Conservation (phyloP, 1,140 invertebrate genomes). For the Phymorhynchus buccinoides region DNA sequence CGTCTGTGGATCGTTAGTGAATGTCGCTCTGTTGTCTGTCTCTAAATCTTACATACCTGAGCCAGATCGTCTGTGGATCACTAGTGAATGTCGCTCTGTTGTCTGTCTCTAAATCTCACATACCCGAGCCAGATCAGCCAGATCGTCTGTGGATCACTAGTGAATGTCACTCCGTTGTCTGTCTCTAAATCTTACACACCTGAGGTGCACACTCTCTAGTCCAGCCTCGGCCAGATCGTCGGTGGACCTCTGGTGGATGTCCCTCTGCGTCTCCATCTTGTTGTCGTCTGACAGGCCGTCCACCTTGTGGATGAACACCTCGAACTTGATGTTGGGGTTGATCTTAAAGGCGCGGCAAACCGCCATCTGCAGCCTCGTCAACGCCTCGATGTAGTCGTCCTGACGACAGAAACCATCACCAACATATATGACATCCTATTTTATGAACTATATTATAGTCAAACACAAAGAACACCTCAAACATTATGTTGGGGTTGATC, state of each 20-base stretch:
- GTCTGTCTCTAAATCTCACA: no score
- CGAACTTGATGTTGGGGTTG: conserved; percentile 97
- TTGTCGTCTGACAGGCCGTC: conserved; percentile 98
- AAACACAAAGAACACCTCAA: conserved; percentile 96
- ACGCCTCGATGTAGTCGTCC: conserved; percentile 97
- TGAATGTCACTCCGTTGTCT: background rate
- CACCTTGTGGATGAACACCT: conserved; percentile 98
- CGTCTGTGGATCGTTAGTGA: no score
- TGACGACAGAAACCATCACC: conserved; percentile 76
- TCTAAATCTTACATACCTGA: no score
- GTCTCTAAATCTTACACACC: no score
- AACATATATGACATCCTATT: no score
- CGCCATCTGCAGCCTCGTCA: conserved; percentile 92
- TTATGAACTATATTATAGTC: no score
- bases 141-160: no score
- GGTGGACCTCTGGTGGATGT: conserved; percentile 96
- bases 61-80: no score
- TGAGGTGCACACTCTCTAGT: conserved; percentile 75
- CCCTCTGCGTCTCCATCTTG: conserved; percentile 98
- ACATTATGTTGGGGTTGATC: conserved; percentile 96
- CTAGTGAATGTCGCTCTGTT: no score
- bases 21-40: no score
- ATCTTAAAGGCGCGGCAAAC: conserved; percentile 96
- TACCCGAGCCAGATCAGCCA: no score
- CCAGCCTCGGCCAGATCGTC: conserved; percentile 94